Evolutionary conservation across 64 coral and sea anemone genomes (phyloP).

Genomic region (Montipora cactus): DNA sequence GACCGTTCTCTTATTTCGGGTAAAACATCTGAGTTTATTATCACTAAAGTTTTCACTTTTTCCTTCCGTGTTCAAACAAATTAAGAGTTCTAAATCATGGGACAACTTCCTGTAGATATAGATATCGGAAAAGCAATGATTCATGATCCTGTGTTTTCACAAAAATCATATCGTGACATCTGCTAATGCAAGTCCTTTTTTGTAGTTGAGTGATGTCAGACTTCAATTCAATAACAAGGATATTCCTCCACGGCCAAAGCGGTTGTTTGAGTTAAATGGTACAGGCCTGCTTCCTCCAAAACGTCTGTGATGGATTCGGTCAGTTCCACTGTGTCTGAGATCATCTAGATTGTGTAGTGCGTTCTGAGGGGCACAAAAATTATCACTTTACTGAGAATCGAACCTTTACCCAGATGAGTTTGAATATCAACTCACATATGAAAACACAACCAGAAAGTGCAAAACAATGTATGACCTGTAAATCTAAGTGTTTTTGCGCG

Average conservation of each 20-base stretch:
- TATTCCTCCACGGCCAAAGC: slow-evolving; percentile 63
- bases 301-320: slow-evolving; percentile 65
- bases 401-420: slow-evolving; percentile 60
- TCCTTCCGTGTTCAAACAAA: background rate
- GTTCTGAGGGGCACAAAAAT: slow-evolving; percentile 62
- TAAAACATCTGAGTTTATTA: background rate
- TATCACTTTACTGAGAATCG: slow-evolving; percentile 41
- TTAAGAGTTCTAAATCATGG: background rate
- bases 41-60: background rate
- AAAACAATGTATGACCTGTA: slow-evolving; percentile 79
- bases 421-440: slow-evolving; percentile 35
- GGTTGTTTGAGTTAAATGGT: slow-evolving; percentile 73
- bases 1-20: background rate
- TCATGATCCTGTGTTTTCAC: background rate
- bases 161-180: slow-evolving; percentile 55
- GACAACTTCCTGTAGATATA: background rate
- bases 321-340: slow-evolving; percentile 51
- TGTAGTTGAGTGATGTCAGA: slow-evolving; percentile 19
- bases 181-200: slow-evolving; percentile 14
- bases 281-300: slow-evolving; percentile 59
- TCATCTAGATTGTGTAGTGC: slow-evolving; percentile 71
- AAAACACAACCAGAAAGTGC: slow-evolving; percentile 52
- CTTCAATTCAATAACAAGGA: slow-evolving; percentile 64
- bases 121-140: background rate
- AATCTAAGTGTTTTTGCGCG: slow-evolving; percentile 83